phyloP scores from a whole-genome alignment of 2,888 invertebrate genomes.

The Drosophila tanythrix region DNA sequence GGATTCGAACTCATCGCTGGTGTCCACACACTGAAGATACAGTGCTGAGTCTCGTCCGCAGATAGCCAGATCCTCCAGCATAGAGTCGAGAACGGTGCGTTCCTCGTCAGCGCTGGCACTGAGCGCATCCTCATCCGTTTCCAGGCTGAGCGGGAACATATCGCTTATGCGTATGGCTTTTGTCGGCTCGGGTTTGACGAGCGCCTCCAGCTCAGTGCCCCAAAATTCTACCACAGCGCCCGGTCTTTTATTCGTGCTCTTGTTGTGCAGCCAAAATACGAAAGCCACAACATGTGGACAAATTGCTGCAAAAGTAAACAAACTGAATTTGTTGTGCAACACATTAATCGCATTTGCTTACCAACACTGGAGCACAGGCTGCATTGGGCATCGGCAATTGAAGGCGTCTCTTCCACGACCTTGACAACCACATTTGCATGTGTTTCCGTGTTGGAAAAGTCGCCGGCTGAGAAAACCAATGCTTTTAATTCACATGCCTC shows the following conservation, averaged over 20 bases:
- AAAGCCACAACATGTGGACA: conserved; percentile 82
- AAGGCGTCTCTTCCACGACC: conserved; percentile 66
- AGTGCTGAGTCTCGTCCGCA: conserved; percentile 81
- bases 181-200: conserved; percentile 67
- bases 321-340: not conserved
- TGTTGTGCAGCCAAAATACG: conserved; percentile 82
- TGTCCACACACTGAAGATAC: conserved; percentile 82
- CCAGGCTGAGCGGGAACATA: conserved; percentile 75
- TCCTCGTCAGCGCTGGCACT: conserved; percentile 71
- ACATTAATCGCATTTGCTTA: conserved; percentile 22
- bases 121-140: conserved; percentile 70
- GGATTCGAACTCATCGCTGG: conserved; percentile 82
- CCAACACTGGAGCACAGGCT: conserved; percentile 71
- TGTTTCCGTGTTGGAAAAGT: conserved; percentile 68
- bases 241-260: conserved; percentile 67
- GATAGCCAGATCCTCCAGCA: conserved; percentile 82
- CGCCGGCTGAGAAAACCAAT: conserved; percentile 74
- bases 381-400: conserved; percentile 74
- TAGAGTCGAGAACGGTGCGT: conserved; percentile 73
- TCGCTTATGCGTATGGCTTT: conserved; percentile 78
- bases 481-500: conserved; percentile 77
- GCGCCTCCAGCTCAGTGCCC: conserved; percentile 79
- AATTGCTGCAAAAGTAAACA: conserved; percentile 50
- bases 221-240: conserved; percentile 78
- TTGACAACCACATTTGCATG: conserved; percentile 75